A percentile compares a stretch with the other conserved stretches of the same genome.
Conservation (phyloP, 2,888 invertebrate species). For the Carpatolechia fugitivella region DNA sequence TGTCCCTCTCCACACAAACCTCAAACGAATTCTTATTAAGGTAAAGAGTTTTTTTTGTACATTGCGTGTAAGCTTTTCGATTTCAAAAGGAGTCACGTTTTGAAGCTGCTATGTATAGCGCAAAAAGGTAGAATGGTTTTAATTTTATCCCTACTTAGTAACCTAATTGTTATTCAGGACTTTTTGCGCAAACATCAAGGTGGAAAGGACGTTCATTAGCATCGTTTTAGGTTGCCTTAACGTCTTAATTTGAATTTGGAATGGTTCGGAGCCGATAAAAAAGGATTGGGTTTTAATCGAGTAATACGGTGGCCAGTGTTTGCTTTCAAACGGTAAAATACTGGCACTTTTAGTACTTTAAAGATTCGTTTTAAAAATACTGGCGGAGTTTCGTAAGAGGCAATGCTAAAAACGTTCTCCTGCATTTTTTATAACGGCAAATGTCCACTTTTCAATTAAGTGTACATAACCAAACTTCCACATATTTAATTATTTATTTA, state of each 20-base stretch:
- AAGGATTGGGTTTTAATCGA: slow-evolving; percentile 26
- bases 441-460: background rate
- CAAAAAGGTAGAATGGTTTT: background rate
- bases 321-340: slow-evolving; percentile 1
- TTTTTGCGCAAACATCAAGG: slow-evolving; percentile 56
- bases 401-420: background rate
- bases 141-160: background rate
- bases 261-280: slow-evolving; percentile 36
- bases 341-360: slow-evolving; percentile 8
- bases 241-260: slow-evolving; percentile 65
- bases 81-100: no score
- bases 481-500: no score
- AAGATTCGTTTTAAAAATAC: slow-evolving; percentile 10
- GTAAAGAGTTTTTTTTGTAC: background rate
- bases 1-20: background rate
- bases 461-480: no score
- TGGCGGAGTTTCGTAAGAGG: background rate
- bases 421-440: background rate
- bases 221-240: slow-evolving; percentile 57
- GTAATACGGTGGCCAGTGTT: slow-evolving; percentile 22
- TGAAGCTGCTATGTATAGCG: background rate
- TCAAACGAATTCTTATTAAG: background rate
- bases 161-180: slow-evolving; percentile 10
- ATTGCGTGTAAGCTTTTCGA: background rate
- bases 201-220: slow-evolving; percentile 55